Percentiles rank a stretch among this genome's conserved stretches.
These are phyloP conservation scores for Salvelinus fontinalis DNA, from an alignment of 2,113 vertebrate species.

Conservation along the genomic window DNA sequence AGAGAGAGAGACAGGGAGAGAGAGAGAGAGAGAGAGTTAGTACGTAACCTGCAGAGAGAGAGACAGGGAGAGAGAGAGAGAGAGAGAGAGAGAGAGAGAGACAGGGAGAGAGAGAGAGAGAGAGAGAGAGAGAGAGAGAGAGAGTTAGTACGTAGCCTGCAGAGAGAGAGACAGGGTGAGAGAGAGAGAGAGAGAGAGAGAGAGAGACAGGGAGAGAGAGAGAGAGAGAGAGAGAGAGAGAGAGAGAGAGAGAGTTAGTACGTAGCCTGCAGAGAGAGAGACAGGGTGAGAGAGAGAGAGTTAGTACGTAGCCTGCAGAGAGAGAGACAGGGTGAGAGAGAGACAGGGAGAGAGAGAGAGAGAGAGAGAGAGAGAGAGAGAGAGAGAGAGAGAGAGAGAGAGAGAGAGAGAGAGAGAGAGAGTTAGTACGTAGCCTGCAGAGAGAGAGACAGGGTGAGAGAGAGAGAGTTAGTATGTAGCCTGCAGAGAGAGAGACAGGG, in stretches of 20 bases:
- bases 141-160: not conserved
- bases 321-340: not conserved
- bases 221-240: not conserved
- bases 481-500: not conserved
- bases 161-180: too few species aligned
- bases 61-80: not conserved
- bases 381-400: too few species aligned
- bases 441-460: not conserved
- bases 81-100: not conserved
- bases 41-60: not conserved
- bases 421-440: too few species aligned
- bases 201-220: not conserved
- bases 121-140: not conserved
- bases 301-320: not conserved
- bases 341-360: not conserved
- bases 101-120: too few species aligned
- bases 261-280: too few species aligned
- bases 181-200: not conserved
- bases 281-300: not conserved
- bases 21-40: not conserved
- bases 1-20: not conserved
- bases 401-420: too few species aligned
- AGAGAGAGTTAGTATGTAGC: not conserved
- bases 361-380: not conserved
- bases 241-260: not conserved